Evolutionary conservation across 2,797 vertebrate genomes (phyloP).

Genomic region (Syngnathus acus): DNA sequence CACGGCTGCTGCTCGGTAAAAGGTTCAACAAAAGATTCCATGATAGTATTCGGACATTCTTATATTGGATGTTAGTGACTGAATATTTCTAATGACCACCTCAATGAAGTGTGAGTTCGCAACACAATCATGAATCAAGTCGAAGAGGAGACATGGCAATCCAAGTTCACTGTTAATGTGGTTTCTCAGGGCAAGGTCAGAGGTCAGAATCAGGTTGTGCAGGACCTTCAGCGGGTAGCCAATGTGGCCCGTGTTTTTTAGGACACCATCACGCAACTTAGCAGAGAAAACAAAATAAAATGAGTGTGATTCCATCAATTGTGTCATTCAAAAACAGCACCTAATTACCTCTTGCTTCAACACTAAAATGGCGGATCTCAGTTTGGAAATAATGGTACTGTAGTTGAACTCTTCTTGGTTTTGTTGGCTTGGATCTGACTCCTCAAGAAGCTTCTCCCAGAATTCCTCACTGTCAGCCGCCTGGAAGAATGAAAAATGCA

Average conservation of each 20-base stretch:
- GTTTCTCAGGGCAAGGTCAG: slow-evolving; percentile 52
- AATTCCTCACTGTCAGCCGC: slow-evolving; percentile 72
- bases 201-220: slow-evolving; percentile 62
- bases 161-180: slow-evolving; percentile 61
- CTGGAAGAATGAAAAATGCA: slow-evolving; percentile 40
- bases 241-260: slow-evolving; percentile 63
- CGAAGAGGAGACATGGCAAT: slow-evolving; percentile 70
- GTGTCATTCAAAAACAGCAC: slow-evolving; percentile 24
- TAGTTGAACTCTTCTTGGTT: slow-evolving; percentile 44
- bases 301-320: background rate
- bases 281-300: slow-evolving; percentile 8
- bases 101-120: slow-evolving; percentile 54
- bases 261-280: slow-evolving; percentile 71
- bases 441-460: slow-evolving; percentile 68
- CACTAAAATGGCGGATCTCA: slow-evolving; percentile 61
- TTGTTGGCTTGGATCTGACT: slow-evolving; percentile 54
- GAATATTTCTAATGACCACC: slow-evolving; percentile 52
- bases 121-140: slow-evolving; percentile 66
- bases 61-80: background rate
- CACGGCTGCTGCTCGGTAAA: slow-evolving; percentile 64
- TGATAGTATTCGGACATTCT: background rate
- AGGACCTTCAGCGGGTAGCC: slow-evolving; percentile 67
- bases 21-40: background rate
- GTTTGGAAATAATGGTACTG: slow-evolving; percentile 50
- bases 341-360: slow-evolving; percentile 62